Percentiles rank a stretch among this genome's conserved stretches.
Evolutionary conservation across 2,888 invertebrate genomes (phyloP).

Genomic region (Leptopterna dolabrata): DNA sequence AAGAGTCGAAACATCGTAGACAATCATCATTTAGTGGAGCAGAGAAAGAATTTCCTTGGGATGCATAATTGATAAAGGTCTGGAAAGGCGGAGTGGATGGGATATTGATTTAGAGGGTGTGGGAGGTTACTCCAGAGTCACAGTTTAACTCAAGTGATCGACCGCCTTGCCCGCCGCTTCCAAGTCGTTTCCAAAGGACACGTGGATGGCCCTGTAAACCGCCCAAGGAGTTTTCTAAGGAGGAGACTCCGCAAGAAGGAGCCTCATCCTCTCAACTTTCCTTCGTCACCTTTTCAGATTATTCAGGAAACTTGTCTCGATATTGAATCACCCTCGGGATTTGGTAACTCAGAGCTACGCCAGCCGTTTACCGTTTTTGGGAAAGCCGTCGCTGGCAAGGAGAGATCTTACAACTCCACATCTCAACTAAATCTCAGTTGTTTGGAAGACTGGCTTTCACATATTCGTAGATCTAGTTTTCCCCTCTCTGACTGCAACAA

Average conservation of each 20-base stretch:
- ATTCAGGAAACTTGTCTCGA: no score
- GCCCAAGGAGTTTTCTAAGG: background rate
- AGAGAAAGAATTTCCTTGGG: background rate
- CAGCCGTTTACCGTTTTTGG: no score
- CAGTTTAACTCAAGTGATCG: slow-evolving; percentile 47
- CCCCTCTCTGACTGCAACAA: no score
- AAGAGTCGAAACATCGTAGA: background rate
- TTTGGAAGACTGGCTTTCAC: no score
- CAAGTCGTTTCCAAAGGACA: slow-evolving; percentile 35
- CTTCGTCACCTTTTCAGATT: background rate
- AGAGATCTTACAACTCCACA: no score
- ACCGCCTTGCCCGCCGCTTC: slow-evolving; percentile 38
- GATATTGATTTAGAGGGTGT: slow-evolving; percentile 50
- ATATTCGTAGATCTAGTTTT: no score
- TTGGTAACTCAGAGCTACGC: no score
- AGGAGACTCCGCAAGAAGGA: background rate
- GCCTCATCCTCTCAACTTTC: background rate
- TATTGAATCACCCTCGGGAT: no score
- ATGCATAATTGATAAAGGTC: slow-evolving; percentile 25
- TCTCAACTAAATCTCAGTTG: no score
- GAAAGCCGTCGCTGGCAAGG: no score
- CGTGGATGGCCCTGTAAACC: slow-evolving; percentile 25
- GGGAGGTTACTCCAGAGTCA: slow-evolving; percentile 47
- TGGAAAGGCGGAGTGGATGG: slow-evolving; percentile 34
- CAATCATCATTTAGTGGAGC: background rate